A percentile compares a stretch with the other conserved stretches of the same genome.
phyloP scores from a whole-genome alignment of 2,888 invertebrate species.

The Dermolepida albohirtum region DNA sequence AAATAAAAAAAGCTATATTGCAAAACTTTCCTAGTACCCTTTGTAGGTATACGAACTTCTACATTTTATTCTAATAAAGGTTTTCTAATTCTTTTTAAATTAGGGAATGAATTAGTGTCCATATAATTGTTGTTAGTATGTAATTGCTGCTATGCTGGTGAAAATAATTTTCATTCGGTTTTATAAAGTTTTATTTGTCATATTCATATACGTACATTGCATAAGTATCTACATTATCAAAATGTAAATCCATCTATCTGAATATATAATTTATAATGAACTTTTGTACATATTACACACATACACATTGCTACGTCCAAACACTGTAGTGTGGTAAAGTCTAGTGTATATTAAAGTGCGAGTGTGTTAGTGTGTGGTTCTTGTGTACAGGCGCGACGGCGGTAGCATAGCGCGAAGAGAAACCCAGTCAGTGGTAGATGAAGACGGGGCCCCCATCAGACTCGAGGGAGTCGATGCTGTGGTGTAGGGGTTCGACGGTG shows the following conservation, averaged over 20 bases:
- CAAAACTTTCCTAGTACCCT: too few relatives aligned
- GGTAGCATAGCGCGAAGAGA: neutral
- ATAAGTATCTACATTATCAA: too few relatives aligned
- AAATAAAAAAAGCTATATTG: too few relatives aligned
- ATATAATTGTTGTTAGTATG: too few relatives aligned
- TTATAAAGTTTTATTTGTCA: too few relatives aligned
- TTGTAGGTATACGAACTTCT: too few relatives aligned
- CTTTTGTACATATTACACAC: constrained; percentile 33
- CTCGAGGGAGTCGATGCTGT: constrained; percentile 27
- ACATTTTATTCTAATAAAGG: too few relatives aligned
- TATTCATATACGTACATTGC: too few relatives aligned
- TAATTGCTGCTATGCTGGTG: too few relatives aligned
- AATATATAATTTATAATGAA: constrained; percentile 40
- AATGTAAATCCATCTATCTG: constrained; percentile 41
- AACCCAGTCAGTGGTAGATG: constrained; percentile 25
- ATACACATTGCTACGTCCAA: constrained; percentile 1
- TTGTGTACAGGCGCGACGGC: neutral
- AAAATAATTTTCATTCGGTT: too few relatives aligned
- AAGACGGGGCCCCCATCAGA: constrained; percentile 19
- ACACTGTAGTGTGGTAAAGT: constrained; percentile 8
- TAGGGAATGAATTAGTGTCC: too few relatives aligned
- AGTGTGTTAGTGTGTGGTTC: constrained; percentile 24
- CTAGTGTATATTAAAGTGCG: constrained; percentile 19
- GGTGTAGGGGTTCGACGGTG: constrained; percentile 42
- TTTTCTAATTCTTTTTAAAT: too few relatives aligned